A percentile compares a stretch with the other conserved stretches of the same genome.
Evolutionary conservation across 2,113 vertebrate species (phyloP).

Genomic region (Myotis yumanensis): DNA sequence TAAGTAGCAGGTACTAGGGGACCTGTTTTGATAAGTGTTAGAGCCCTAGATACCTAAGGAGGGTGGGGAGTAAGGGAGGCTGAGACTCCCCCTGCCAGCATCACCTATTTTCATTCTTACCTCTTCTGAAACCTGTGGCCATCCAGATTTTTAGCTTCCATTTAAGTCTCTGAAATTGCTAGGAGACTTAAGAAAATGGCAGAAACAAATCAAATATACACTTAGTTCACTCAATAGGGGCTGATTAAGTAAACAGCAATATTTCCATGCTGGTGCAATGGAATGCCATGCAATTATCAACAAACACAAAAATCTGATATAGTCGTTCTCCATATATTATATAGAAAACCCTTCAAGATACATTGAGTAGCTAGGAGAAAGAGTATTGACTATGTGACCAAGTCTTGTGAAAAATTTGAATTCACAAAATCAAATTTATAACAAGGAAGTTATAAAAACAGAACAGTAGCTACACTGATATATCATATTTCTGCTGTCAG

Average conservation of each 20-base stretch:
- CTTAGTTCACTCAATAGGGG: not conserved
- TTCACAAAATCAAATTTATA: not conserved
- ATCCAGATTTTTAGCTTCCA: not conserved
- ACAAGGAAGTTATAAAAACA: not conserved
- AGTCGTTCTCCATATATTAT: not conserved
- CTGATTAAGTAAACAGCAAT: not conserved
- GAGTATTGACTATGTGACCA: not conserved
- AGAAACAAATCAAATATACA: not conserved
- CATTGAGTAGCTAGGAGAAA: not conserved
- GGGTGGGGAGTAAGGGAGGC: not conserved
- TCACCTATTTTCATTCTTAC: not conserved
- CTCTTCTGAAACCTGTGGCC: slow-evolving; percentile 1
- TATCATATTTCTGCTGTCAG: not conserved
- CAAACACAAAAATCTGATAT: not conserved
- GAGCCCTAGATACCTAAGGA: slow-evolving; percentile 39
- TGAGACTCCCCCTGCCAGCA: not conserved
- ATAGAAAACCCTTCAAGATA: not conserved
- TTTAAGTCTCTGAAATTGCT: not conserved
- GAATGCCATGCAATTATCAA: not conserved
- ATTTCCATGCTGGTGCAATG: too few relatives aligned
- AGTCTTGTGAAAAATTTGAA: not conserved
- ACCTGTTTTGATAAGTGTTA: not conserved
- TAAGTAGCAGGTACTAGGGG: not conserved
- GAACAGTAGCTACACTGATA: not conserved
- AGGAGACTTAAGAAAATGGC: not conserved